A percentile compares a stretch with the other conserved stretches of the same genome.
Evolutionary conservation across 2,888 invertebrate genomes (phyloP).

Genomic region (Scaptodrosophila latifasciaeformis): DNA sequence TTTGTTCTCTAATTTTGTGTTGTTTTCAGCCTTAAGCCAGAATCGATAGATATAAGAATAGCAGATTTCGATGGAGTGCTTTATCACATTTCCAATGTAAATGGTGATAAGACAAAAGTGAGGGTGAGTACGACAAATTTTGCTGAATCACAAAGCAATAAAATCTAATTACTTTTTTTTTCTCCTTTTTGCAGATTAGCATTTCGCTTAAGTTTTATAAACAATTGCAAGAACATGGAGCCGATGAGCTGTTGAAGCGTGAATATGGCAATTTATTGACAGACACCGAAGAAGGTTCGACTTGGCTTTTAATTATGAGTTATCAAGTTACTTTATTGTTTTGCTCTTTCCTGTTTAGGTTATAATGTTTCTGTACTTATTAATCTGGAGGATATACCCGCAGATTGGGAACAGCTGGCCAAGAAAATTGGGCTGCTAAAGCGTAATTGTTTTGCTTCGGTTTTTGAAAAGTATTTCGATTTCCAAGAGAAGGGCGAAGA

Average conservation of each 20-base stretch:
- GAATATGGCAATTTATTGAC: constrained; percentile 91
- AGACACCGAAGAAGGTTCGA: constrained; percentile 87
- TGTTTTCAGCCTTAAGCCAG: constrained; percentile 83
- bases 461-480: constrained; percentile 99
- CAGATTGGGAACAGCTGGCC: constrained; percentile 91
- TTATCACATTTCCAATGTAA: constrained; percentile 98
- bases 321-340: neutral
- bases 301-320: neutral
- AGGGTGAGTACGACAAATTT: constrained; percentile 81
- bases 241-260: constrained; percentile 95
- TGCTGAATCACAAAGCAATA: neutral
- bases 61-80: constrained; percentile 99
- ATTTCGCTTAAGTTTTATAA: constrained; percentile 99
- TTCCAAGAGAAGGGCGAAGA: constrained; percentile 95
- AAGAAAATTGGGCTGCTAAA: constrained; percentile 95
- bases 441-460: constrained; percentile 98
- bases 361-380: constrained; percentile 96
- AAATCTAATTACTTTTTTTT: neutral
- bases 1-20: neutral
- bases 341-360: constrained; percentile 77
- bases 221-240: constrained; percentile 98
- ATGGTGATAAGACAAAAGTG: constrained; percentile 97
- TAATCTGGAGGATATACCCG: constrained; percentile 94
- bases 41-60: constrained; percentile 94
- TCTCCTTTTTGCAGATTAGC: constrained; percentile 83